Evolutionary conservation across 30 jellyfish, hydroid and myxozoan species (phyloP), one percentile per base, ranked within the genome.

Genomic region (Mastigias papua): DNA sequence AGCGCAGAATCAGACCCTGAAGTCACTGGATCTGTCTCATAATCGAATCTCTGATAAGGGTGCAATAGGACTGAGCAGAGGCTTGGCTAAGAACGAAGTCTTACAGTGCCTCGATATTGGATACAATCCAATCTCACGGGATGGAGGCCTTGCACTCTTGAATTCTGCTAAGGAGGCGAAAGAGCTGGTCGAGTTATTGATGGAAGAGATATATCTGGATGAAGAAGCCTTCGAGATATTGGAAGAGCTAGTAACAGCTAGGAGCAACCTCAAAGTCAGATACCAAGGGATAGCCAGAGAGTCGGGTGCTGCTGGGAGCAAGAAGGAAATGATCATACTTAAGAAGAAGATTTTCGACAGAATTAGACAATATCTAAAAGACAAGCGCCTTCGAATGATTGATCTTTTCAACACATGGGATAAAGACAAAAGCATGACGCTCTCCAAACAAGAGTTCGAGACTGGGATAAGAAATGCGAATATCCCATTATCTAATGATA

Each of bases 371-470:
- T 78, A 92, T 57, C 46, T 92, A 48, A 76, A 71, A 23, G 94
- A 64, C 29, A 76, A 92, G 30, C 95, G 91, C 5, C 57, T 92
- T 65, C 51, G 98, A 50, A 92, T 92, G 98, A 34, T 86, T 16
- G 98, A 92, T 62, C 54, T 92, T 28, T 92, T 92, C 74, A 86
- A 92, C 48, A 62, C 79, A 60, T 92, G 94, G 96, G 98, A 92
- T 78, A 86, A 80, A 50, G 91, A 92, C 73, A 92, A 86, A 69
- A 81, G 83, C 73, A 70, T 89, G 68, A 65, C 64, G 31, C 76
- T 92, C 16, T n/a, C 93, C 8, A 32, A 73, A 32, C 74, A 85
- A 20, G 94, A 86, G 68, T 85, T 92, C 48, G 73, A 48, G 27
- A 54, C 37, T 10, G 98, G 98, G 21, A 77, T 92, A 19, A 80